Conservation (phyloP, 2,113 vertebrate genomes). For the Neotragus pygmaeus region DNA sequence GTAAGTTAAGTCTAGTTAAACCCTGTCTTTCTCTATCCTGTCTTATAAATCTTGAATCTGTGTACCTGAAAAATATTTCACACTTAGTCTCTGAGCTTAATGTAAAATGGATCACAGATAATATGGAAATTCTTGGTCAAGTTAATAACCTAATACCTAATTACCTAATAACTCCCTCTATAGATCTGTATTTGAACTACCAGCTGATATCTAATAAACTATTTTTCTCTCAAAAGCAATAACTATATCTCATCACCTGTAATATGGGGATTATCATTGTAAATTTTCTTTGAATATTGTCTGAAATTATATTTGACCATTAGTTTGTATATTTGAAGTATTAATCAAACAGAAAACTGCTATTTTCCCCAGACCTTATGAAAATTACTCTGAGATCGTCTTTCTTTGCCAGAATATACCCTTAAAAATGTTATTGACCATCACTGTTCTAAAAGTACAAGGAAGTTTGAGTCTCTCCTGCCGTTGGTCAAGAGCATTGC, state of each 20-base stretch:
- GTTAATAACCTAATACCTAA: not conserved
- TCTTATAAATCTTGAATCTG: not conserved
- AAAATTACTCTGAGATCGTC: slow-evolving; percentile 18
- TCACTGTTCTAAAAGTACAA: not conserved
- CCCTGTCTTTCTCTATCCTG: not conserved
- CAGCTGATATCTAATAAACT: not conserved
- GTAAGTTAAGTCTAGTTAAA: not conserved
- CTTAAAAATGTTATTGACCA: not conserved
- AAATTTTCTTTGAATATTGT: not conserved
- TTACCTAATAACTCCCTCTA: not conserved
- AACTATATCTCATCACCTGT: not conserved
- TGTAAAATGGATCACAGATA: not conserved
- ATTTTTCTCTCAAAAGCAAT: not conserved
- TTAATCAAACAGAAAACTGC: slow-evolving; percentile 30
- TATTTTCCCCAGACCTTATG: slow-evolving; percentile 18
- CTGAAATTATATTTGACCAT: not conserved
- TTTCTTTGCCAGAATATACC: not conserved
- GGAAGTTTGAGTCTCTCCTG: not conserved
- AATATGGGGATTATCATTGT: not conserved
- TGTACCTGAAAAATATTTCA: not conserved
- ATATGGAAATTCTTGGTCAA: not conserved
- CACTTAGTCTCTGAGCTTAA: not conserved
- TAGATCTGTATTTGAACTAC: not conserved
- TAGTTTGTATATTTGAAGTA: slow-evolving; percentile 31
- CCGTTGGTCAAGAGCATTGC: not conserved